These are phyloP conservation scores for Creontiades dilutus DNA, from an alignment of 2,888 invertebrate genomes.

Conservation along the genomic window DNA sequence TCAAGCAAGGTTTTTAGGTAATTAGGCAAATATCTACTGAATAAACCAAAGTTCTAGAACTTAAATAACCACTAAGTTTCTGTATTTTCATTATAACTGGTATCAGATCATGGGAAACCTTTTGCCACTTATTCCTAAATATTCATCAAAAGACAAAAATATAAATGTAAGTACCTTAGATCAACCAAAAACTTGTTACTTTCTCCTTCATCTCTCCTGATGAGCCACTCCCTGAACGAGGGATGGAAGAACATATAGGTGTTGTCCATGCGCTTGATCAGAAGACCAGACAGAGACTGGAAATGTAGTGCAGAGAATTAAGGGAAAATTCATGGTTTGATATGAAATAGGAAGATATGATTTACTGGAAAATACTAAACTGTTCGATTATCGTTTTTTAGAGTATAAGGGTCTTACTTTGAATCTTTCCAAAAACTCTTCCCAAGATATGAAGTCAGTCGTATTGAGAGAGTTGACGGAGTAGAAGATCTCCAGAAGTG, in stretches of 20 bases:
- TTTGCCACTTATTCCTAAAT: too few relatives aligned
- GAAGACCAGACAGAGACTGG: slow-evolving; percentile 88
- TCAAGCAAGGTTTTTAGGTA: too few relatives aligned
- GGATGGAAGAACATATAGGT: slow-evolving; percentile 99
- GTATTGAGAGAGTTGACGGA: slow-evolving; percentile 93
- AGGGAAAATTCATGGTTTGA: too few relatives aligned
- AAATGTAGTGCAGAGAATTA: slow-evolving; percentile 72
- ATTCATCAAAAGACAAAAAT: too few relatives aligned
- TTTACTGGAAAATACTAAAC: too few relatives aligned
- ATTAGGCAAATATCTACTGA: too few relatives aligned
- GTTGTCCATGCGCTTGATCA: slow-evolving; percentile 93
- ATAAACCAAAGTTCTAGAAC: too few relatives aligned
- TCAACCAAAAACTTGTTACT: slow-evolving; percentile 96
- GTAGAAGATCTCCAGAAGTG: slow-evolving; percentile 93
- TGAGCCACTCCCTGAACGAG: slow-evolving; percentile 98
- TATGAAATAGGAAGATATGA: too few relatives aligned
- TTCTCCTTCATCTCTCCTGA: slow-evolving; percentile 91
- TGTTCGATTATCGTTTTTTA: too few relatives aligned
- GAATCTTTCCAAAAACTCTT: slow-evolving; percentile 93
- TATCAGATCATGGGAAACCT: too few relatives aligned
- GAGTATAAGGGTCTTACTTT: slow-evolving; percentile 79
- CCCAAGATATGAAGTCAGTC: slow-evolving; percentile 90
- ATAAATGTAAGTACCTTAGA: slow-evolving; percentile 80
- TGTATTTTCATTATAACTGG: too few relatives aligned
- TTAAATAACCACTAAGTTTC: too few relatives aligned